Conservation (phyloP, 2,888 invertebrate genomes). For the Melikaiella ostensackeni region DNA sequence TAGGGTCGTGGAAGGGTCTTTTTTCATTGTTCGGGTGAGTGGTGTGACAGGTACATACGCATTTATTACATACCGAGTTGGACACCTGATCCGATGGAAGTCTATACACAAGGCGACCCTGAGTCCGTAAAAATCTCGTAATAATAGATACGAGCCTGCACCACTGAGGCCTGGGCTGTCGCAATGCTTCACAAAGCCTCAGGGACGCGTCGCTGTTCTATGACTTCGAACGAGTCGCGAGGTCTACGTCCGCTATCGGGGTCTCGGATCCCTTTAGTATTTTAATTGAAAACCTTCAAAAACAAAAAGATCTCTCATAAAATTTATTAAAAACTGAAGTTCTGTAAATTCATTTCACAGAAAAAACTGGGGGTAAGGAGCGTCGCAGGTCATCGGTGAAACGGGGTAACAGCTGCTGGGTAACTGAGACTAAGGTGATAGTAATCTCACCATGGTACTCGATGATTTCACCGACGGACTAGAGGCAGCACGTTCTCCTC, state of each 20-base stretch:
- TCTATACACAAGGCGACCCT: slow-evolving; percentile 29
- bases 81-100: slow-evolving; percentile 28
- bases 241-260: slow-evolving; percentile 64
- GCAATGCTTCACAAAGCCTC: slow-evolving; percentile 62
- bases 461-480: no score
- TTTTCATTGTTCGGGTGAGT: neutral
- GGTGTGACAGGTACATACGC: neutral
- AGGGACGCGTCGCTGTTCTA: slow-evolving; percentile 55
- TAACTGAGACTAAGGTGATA: no score
- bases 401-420: no score
- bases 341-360: no score
- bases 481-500: no score
- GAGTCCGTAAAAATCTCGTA: slow-evolving; percentile 29
- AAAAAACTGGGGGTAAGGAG: no score
- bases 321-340: neutral
- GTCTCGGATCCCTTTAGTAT: slow-evolving; percentile 47
- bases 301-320: neutral
- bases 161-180: slow-evolving; percentile 44
- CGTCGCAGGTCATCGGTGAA: no score
- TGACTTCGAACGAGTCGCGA: slow-evolving; percentile 41
- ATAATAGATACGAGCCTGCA: slow-evolving; percentile 37
- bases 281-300: slow-evolving; percentile 5
- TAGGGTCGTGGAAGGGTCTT: neutral
- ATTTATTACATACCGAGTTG: slow-evolving; percentile 1
- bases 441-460: no score